Conservation (phyloP, 2,797 vertebrate species). For the Sebastes trivittatus region DNA sequence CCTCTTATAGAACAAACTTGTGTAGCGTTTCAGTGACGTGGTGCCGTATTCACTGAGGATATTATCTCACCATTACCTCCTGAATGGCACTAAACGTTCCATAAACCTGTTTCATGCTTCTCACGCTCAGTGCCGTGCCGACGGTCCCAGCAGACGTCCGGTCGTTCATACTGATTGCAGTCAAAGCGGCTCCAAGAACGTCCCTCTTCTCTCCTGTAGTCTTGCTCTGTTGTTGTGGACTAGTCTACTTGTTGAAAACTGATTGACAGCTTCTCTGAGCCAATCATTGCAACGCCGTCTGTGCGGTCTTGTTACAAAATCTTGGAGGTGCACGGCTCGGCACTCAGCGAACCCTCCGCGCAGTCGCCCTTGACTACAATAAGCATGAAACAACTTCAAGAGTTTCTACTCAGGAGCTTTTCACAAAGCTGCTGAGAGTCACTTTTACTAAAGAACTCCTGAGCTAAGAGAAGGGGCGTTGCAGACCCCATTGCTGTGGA, state of each 20-base stretch:
- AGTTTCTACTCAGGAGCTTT: background rate
- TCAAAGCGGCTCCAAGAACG: too few relatives aligned
- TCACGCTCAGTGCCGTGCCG: rapidly evolving
- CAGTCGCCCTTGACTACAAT: too few relatives aligned
- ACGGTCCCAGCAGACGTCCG: background rate
- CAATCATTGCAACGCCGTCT: too few relatives aligned
- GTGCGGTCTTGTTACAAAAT: too few relatives aligned
- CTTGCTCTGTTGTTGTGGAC: too few relatives aligned
- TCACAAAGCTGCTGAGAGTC: background rate
- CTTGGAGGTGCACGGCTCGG: too few relatives aligned
- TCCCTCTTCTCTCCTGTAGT: too few relatives aligned
- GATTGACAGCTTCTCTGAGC: too few relatives aligned
- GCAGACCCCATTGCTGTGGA: too few relatives aligned
- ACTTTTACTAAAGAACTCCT: background rate
- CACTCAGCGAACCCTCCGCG: too few relatives aligned
- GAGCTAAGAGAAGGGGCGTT: background rate
- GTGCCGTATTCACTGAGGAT: background rate
- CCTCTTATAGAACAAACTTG: background rate
- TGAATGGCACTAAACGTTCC: background rate
- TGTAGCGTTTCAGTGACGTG: background rate
- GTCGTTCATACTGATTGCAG: too few relatives aligned
- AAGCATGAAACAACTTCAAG: background rate
- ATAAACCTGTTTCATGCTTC: background rate
- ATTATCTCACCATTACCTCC: background rate
- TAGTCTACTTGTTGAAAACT: too few relatives aligned